Evolutionary conservation across 2,888 invertebrate species (phyloP).

Genomic region (Dicranocentrus wangi): DNA sequence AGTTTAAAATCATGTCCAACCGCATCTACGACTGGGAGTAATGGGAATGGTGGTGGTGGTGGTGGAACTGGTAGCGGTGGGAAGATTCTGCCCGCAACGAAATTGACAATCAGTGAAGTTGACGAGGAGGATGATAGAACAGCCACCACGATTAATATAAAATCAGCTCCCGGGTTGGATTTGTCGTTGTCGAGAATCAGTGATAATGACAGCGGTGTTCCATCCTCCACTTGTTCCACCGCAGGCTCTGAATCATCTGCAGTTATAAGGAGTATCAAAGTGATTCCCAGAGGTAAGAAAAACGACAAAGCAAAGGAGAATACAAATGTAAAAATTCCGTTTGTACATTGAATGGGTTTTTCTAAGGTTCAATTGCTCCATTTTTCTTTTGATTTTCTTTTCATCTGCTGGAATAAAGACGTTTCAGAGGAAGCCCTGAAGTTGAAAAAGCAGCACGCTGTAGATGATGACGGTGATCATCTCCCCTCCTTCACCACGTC

Average conservation of each 20-base stretch:
- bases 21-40: not conserved
- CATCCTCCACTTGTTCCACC: slow-evolving; percentile 51
- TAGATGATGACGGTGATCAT: slow-evolving; percentile 35
- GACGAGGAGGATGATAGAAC: slow-evolving; percentile 26
- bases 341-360: too few relatives aligned
- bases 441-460: slow-evolving; percentile 47
- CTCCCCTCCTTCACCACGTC: not conserved
- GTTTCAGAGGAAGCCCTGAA: slow-evolving; percentile 46
- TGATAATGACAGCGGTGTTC: slow-evolving; percentile 47
- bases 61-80: not conserved
- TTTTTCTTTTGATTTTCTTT: slow-evolving; percentile 9
- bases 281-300: slow-evolving; percentile 42
- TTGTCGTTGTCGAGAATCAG: slow-evolving; percentile 41
- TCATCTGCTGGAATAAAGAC: slow-evolving; percentile 3
- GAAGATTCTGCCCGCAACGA: slow-evolving; percentile 8
- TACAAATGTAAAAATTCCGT: not conserved
- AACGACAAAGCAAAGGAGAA: not conserved
- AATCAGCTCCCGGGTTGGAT: slow-evolving; percentile 19
- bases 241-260: slow-evolving; percentile 43
- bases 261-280: slow-evolving; percentile 50
- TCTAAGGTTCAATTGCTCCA: slow-evolving; percentile 8
- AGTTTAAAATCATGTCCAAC: slow-evolving; percentile 1
- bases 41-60: not conserved
- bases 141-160: not conserved
- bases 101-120: slow-evolving; percentile 49